These are phyloP conservation scores for Castor canadensis DNA, from an alignment of 2,113 vertebrate species.

Conservation along the genomic window DNA sequence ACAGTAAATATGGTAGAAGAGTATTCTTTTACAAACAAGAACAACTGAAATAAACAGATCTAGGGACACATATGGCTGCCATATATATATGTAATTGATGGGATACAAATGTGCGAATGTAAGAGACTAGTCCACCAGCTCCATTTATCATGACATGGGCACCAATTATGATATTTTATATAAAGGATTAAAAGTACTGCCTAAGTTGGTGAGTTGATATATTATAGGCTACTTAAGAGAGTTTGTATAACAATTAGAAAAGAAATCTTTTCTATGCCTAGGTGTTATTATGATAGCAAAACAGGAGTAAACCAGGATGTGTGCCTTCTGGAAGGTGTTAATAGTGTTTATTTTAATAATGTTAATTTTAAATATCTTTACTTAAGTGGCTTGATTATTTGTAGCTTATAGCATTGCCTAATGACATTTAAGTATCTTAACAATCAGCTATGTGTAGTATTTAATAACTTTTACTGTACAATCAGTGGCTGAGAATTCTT, in stretches of 20 bases:
- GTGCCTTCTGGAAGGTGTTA: background rate
- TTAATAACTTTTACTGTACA: background rate
- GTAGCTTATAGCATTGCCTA: background rate
- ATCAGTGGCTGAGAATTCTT: background rate
- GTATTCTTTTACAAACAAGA: background rate
- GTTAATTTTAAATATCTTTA: background rate
- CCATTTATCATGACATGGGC: background rate
- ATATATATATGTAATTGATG: background rate
- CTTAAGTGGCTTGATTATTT: background rate
- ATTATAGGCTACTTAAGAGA: background rate
- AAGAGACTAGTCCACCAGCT: background rate
- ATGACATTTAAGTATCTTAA: background rate
- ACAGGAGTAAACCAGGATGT: background rate
- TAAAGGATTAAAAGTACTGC: background rate
- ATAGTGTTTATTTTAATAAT: background rate
- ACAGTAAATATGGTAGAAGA: background rate
- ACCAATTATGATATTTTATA: background rate
- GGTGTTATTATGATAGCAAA: background rate
- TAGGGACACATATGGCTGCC: background rate
- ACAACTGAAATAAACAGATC: background rate
- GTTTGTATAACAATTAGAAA: background rate
- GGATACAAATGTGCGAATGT: background rate
- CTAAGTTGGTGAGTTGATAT: background rate
- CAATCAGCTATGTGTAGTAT: background rate
- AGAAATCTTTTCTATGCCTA: background rate